Conservation (phyloP, 2,113 vertebrate species). For the Montifringilla adamsi region DNA sequence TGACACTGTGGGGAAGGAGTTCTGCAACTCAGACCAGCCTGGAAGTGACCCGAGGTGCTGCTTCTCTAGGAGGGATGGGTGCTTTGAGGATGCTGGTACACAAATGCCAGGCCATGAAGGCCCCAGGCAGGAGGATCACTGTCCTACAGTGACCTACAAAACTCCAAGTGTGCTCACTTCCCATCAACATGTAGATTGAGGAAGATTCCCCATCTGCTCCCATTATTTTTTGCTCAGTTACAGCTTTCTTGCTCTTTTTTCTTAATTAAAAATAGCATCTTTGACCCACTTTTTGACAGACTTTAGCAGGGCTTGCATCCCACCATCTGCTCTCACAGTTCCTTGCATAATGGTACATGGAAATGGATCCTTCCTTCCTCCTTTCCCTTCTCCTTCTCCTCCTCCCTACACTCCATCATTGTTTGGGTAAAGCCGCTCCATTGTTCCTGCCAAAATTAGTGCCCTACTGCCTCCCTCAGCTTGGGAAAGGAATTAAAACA, state of each 20-base stretch:
- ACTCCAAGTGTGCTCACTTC: background rate
- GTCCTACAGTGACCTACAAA: background rate
- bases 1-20: background rate
- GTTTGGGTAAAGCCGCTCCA: background rate
- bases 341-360: background rate
- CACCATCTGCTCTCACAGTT: conserved; percentile 39
- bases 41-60: background rate
- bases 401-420: background rate
- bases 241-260: conserved; percentile 41
- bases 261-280: conserved; percentile 31
- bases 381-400: background rate
- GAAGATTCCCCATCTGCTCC: background rate
- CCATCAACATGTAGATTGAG: background rate
- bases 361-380: background rate
- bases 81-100: background rate
- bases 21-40: background rate
- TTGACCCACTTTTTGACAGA: conserved; percentile 33
- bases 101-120: background rate
- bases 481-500: conserved; percentile 7
- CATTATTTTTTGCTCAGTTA: conserved; percentile 30
- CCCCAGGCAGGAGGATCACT: background rate
- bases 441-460: background rate
- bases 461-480: conserved; percentile 52
- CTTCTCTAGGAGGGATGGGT: background rate
- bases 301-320: conserved; percentile 5